A percentile compares a stretch with the other conserved stretches of the same genome.
Conservation (phyloP, 1,140 invertebrate species). For the Tribolium castaneum region DNA sequence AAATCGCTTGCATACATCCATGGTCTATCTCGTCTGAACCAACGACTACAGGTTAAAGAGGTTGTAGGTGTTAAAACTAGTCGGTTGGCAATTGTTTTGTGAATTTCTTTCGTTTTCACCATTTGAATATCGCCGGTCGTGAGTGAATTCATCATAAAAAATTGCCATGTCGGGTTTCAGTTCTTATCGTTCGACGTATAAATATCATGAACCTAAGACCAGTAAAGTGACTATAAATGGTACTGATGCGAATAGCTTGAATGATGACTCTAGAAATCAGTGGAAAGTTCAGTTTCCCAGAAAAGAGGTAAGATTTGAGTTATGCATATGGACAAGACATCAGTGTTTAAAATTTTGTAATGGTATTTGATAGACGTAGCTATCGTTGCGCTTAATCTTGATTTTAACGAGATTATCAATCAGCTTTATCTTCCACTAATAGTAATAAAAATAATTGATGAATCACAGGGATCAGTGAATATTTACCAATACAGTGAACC, state of each 20-base stretch:
- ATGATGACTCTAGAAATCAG: constrained; percentile 24
- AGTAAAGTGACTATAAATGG: constrained; percentile 33
- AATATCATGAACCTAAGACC: constrained; percentile 18
- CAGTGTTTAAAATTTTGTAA: no score
- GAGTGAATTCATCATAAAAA: neutral
- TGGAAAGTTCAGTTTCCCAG: constrained; percentile 9
- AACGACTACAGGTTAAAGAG: constrained; percentile 22
- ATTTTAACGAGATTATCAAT: no score
- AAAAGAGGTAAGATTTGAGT: constrained; percentile 17
- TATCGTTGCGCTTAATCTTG: no score
- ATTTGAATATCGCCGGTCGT: neutral
- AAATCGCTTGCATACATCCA: neutral
- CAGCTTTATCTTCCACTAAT: no score
- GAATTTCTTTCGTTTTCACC: constrained; percentile 16
- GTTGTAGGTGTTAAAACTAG: constrained; percentile 40
- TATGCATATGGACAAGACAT: no score
- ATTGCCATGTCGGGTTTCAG: constrained; percentile 21
- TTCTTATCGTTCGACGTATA: constrained; percentile 8
- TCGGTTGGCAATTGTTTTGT: constrained; percentile 34
- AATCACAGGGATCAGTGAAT: no score
- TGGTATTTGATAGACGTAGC: no score
- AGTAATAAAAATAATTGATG: no score
- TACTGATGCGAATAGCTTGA: constrained; percentile 2
- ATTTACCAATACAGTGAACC: no score
- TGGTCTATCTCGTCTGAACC: neutral